Evolutionary conservation across 2,113 vertebrate species (phyloP), one percentile per base, ranked within the genome.

Genomic region (Thalassarche chlororhynchos): DNA sequence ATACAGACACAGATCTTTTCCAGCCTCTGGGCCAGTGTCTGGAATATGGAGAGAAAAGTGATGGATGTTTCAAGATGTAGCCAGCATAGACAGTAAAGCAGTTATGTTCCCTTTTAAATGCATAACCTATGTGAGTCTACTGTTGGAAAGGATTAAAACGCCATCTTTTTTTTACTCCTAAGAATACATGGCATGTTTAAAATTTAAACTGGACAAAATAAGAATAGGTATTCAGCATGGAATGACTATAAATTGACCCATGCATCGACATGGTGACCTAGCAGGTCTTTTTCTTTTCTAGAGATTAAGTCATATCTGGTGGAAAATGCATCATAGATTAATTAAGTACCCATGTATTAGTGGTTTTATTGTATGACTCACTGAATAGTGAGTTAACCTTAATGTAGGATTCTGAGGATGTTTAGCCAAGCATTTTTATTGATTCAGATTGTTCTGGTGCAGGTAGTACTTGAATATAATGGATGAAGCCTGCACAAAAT

Each of bases 331-430:
- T 84, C 76, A 79, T 29, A 89, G 64, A 85, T 95, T 91, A 95
- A 97, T 90, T 88, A 87, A 93, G 61, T 94, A 79, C 62, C 54
- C n/a, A 28, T 83, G 64, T 97, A 93, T 96, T 93, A 90, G 82
- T 88, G 88, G 61, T 77, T 92, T 92, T 96, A 90, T 88, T 55
- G 47, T 89, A 93, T 97, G 96, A 94, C 64, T 96, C 95, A 95
- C 82, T 92, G 71, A 92, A 94, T 83, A 92, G 83, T 66, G 68
- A 93, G 71, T 84, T 92, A 96, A 83, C 83, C 82, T 94, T 94
- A 92, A 94, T 92, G 81, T 20, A 94, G 68, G 76, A 74, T 86
- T 84, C 83, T 89, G 68, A 90, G 69, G 87, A 90, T 78, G 40
- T 94, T 90, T 86, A 92, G 93, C 79, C 76, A 92, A 93, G 79